Conservation (phyloP, 2,797 vertebrate genomes). For the Myripristis jacobus region DNA sequence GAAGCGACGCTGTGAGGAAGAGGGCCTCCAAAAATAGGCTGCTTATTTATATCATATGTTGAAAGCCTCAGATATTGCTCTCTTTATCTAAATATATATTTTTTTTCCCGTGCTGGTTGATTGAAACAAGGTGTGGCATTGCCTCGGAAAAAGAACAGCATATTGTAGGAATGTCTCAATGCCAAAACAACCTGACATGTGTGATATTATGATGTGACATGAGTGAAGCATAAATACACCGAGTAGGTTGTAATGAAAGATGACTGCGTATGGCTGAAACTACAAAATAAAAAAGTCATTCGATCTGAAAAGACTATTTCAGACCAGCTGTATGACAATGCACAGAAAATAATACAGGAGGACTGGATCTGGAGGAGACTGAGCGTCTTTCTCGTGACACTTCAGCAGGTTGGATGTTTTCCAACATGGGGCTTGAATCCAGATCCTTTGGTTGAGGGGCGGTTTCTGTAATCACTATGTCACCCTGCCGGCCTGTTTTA, state of each 20-base stretch:
- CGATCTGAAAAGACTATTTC: slow-evolving; percentile 19
- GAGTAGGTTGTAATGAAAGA: neutral
- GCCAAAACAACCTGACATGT: slow-evolving; percentile 36
- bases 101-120: slow-evolving; percentile 40
- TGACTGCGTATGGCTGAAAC: slow-evolving; percentile 8
- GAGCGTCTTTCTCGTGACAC: neutral
- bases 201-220: slow-evolving; percentile 13
- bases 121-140: slow-evolving; percentile 54
- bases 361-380: neutral
- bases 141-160: slow-evolving; percentile 31
- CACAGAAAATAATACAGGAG: neutral
- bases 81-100: slow-evolving; percentile 54
- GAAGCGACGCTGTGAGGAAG: slow-evolving; percentile 56
- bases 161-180: slow-evolving; percentile 33
- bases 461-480: slow-evolving; percentile 29
- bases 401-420: neutral
- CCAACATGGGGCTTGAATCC: neutral
- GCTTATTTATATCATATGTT: slow-evolving; percentile 70
- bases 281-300: slow-evolving; percentile 18
- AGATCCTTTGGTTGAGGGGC: neutral
- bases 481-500: slow-evolving; percentile 27
- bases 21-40: slow-evolving; percentile 67
- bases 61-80: slow-evolving; percentile 52
- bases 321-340: slow-evolving; percentile 1
- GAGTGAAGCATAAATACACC: slow-evolving; percentile 28